Percentiles rank a stretch among this genome's conserved stretches.
phyloP scores from a whole-genome alignment of 37 sponge, comb jelly and placozoan genomes.

The Haliclona indistincta region DNA sequence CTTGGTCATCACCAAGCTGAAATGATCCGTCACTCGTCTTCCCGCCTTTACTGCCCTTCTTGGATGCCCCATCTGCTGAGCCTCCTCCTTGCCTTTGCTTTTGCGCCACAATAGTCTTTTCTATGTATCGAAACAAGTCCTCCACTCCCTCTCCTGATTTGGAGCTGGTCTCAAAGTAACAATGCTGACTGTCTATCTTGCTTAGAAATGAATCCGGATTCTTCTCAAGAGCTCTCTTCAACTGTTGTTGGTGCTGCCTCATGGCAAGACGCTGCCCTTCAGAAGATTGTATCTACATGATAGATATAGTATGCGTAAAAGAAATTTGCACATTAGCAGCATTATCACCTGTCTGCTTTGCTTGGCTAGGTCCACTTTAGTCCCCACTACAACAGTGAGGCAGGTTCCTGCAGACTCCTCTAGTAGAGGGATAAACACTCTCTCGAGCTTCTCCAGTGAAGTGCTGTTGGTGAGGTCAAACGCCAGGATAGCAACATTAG shows the following conservation, averaged over 20 bases:
- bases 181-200: constrained; percentile 29
- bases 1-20: too few relatives aligned
- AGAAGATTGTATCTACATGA: constrained; percentile 24
- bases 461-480: constrained; percentile 70
- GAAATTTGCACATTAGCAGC: background rate
- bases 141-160: constrained; percentile 72
- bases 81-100: constrained; percentile 11
- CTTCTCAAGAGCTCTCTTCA: constrained; percentile 38
- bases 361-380: constrained; percentile 67
- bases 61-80: background rate
- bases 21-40: too few relatives aligned
- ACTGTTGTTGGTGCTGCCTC: constrained; percentile 47
- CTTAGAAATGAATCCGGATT: constrained; percentile 38
- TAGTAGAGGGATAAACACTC: constrained; percentile 72
- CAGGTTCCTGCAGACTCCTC: constrained; percentile 66
- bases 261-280: constrained; percentile 51
- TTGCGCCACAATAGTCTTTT: constrained; percentile 49
- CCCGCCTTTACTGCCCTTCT: background rate
- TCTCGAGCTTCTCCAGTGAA: constrained; percentile 47
- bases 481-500: constrained; percentile 84
- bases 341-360: constrained; percentile 6
- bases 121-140: constrained; percentile 69
- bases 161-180: constrained; percentile 85
- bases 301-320: background rate
- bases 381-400: constrained; percentile 77